phyloP scores from a whole-genome alignment of 2,797 vertebrate species.

The Antrozous pallidus region DNA sequence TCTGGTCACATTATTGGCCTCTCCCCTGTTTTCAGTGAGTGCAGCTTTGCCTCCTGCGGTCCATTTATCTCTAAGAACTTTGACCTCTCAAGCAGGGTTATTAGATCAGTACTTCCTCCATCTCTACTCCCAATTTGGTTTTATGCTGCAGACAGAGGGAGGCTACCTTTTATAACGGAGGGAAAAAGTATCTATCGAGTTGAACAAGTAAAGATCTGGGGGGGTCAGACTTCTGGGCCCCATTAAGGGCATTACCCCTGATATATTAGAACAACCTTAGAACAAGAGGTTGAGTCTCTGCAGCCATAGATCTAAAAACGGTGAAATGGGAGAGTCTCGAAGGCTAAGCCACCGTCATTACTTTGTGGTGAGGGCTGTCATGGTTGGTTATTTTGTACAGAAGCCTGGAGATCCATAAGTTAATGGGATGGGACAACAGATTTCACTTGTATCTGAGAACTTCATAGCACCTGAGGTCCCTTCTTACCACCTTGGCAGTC shows the following conservation, averaged over 20 bases:
- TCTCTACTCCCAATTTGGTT: slow-evolving; percentile 54
- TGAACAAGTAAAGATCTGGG: slow-evolving; percentile 5
- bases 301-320: neutral
- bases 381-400: neutral
- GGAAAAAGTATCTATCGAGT: neutral
- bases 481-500: neutral
- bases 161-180: slow-evolving; percentile 38
- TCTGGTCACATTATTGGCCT: slow-evolving; percentile 55
- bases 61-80: slow-evolving; percentile 73
- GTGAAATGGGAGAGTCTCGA: neutral
- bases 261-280: neutral
- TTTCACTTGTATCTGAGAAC: neutral
- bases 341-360: neutral
- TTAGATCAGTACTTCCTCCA: slow-evolving; percentile 71
- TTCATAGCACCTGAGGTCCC: neutral
- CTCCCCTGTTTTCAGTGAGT: slow-evolving; percentile 59
- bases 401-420: neutral
- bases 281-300: slow-evolving; percentile 6
- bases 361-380: neutral
- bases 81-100: slow-evolving; percentile 64
- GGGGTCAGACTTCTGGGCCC: slow-evolving; percentile 30
- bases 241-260: neutral
- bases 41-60: slow-evolving; percentile 70
- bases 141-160: slow-evolving; percentile 50
- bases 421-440: neutral